Conservation (phyloP, 2,797 vertebrate species). For the Poecilia gillii region DNA sequence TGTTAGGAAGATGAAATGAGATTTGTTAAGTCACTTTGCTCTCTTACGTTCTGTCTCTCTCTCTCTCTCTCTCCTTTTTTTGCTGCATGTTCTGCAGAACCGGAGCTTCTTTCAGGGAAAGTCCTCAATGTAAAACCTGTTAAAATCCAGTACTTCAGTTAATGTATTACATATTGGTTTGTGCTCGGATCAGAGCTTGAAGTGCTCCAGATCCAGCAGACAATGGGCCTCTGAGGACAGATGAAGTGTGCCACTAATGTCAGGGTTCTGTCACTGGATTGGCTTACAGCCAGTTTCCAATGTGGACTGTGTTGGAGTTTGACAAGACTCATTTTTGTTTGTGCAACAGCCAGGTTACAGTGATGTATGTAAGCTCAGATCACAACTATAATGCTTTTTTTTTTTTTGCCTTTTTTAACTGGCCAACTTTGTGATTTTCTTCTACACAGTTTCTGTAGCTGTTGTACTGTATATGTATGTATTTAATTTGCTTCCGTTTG, state of each 20-base stretch:
- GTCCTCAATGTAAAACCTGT: neutral
- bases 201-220: constrained; percentile 45
- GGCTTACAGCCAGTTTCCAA: constrained; percentile 63
- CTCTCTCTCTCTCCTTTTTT: neutral
- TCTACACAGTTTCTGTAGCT: neutral
- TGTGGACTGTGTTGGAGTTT: constrained; percentile 62
- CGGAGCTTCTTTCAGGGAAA: constrained; percentile 8
- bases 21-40: constrained; percentile 31
- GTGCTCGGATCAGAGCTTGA: constrained; percentile 37
- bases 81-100: neutral
- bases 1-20: constrained; percentile 36
- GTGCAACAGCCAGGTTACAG: constrained; percentile 52
- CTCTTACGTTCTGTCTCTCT: neutral
- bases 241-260: constrained; percentile 71
- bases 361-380: constrained; percentile 45
- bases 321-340: constrained; percentile 56
- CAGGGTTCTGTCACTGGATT: constrained; percentile 67
- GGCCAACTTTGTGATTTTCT: neutral
- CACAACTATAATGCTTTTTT: constrained; percentile 43
- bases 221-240: constrained; percentile 64
- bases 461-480: neutral
- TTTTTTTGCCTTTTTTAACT: constrained; percentile 10
- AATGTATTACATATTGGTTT: constrained; percentile 28
- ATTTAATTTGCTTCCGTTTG: neutral
- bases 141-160: constrained; percentile 7